phyloP scores from a whole-genome alignment of 2,888 invertebrate species.

The Clivina fossor region DNA sequence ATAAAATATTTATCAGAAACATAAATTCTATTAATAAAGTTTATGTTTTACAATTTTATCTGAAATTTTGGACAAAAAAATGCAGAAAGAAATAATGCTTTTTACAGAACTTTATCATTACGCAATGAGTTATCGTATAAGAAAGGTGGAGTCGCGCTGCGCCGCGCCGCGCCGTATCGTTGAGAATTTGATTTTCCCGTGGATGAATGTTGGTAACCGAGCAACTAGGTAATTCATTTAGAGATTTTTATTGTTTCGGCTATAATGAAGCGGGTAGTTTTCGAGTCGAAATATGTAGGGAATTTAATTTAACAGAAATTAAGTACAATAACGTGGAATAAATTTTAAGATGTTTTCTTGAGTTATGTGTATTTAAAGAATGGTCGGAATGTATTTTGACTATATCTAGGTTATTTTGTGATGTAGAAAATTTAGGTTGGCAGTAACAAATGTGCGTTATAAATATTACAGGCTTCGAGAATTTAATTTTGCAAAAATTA shows the following conservation, averaged over 20 bases:
- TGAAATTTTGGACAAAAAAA: too few relatives aligned
- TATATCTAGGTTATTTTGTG: neutral
- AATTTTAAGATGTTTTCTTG: conserved; percentile 7
- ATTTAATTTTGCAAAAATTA: too few relatives aligned
- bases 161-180: neutral
- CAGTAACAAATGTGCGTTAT: neutral
- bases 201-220: conserved; percentile 26
- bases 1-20: too few relatives aligned
- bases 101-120: too few relatives aligned
- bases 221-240: conserved; percentile 8
- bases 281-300: conserved; percentile 21
- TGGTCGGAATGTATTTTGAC: neutral
- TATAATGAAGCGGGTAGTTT: conserved; percentile 17
- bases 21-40: too few relatives aligned
- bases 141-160: too few relatives aligned
- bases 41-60: too few relatives aligned
- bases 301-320: conserved; percentile 27
- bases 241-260: conserved; percentile 9
- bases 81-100: too few relatives aligned
- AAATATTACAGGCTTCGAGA: neutral
- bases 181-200: conserved; percentile 18
- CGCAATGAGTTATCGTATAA: too few relatives aligned
- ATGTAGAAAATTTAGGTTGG: neutral
- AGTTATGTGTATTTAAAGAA: neutral
- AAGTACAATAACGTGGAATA: conserved; percentile 12